These are phyloP conservation scores for Alexandromys fortis DNA, from an alignment of 2,113 vertebrate species.

Conservation along the genomic window DNA sequence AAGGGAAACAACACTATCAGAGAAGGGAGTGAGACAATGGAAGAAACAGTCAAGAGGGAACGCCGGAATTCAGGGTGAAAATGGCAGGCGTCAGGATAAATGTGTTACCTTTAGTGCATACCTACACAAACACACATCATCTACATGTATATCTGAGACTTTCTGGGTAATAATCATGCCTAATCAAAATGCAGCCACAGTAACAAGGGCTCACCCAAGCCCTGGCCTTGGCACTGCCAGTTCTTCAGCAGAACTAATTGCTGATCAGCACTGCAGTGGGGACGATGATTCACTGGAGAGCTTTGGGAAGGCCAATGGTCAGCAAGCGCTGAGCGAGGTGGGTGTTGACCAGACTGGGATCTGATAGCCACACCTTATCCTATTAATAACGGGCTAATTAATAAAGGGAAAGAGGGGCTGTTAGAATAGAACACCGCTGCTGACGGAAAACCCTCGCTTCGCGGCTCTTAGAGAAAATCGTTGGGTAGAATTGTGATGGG, in stretches of 20 bases:
- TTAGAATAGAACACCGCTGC: not conserved
- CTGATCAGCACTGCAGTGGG: not conserved
- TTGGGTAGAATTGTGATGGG: not conserved
- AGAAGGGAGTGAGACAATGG: not conserved
- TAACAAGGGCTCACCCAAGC: not conserved
- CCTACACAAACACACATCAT: not conserved
- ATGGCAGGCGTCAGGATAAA: not conserved
- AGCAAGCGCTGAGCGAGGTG: not conserved
- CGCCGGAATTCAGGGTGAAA: not conserved
- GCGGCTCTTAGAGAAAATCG: not conserved
- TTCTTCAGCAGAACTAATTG: not conserved
- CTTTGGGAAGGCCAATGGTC: not conserved
- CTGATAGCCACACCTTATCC: not conserved
- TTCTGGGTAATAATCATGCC: not conserved
- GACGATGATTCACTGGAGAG: not conserved
- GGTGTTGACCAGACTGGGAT: rapidly evolving
- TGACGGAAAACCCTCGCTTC: not conserved
- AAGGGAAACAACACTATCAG: not conserved
- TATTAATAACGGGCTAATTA: not conserved
- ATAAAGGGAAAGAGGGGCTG: not conserved
- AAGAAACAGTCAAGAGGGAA: not conserved
- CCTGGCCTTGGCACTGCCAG: not conserved
- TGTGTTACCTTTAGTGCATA: not conserved
- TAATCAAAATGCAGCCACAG: not conserved
- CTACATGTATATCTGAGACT: not conserved